Evolutionary conservation across 2,888 invertebrate genomes (phyloP).

Genomic region (Euphydryas editha): DNA sequence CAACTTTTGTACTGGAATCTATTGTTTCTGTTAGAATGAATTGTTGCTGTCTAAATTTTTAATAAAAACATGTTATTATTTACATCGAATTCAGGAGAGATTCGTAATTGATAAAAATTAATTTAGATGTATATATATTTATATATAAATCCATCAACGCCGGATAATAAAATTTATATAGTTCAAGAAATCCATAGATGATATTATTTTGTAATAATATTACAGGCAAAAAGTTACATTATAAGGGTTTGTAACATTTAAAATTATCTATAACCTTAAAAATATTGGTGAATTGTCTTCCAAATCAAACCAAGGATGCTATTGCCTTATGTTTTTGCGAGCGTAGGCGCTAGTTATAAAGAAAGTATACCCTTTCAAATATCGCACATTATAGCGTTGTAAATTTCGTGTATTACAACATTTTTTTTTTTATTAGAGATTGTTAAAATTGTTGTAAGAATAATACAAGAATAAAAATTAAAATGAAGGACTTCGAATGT

Average conservation of each 20-base stretch:
- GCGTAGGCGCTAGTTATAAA: slow-evolving; percentile 19
- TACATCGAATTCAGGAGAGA: slow-evolving; percentile 30
- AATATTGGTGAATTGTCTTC: slow-evolving; percentile 36
- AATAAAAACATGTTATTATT: slow-evolving; percentile 22
- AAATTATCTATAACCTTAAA: slow-evolving; percentile 21
- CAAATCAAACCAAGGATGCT: slow-evolving; percentile 25
- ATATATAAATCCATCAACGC: slow-evolving; percentile 23
- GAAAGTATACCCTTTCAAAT: neutral
- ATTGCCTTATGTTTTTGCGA: slow-evolving; percentile 17
- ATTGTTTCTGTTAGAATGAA: slow-evolving; percentile 35
- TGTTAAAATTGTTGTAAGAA: neutral
- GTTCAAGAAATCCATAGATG: slow-evolving; percentile 20
- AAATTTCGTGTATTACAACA: neutral
- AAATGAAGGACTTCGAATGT: neutral
- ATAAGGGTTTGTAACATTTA: slow-evolving; percentile 15
- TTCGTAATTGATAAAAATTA: slow-evolving; percentile 24
- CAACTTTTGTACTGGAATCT: slow-evolving; percentile 35
- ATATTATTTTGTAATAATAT: slow-evolving; percentile 25
- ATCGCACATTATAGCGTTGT: neutral
- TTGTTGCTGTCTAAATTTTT: slow-evolving; percentile 34
- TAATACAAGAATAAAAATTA: neutral
- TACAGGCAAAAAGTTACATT: slow-evolving; percentile 15
- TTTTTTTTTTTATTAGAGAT: neutral
- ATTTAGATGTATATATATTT: slow-evolving; percentile 23
- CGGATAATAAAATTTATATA: slow-evolving; percentile 17